Conservation (phyloP, 1,140 invertebrate genomes). For the Drosophila kikkawai region DNA sequence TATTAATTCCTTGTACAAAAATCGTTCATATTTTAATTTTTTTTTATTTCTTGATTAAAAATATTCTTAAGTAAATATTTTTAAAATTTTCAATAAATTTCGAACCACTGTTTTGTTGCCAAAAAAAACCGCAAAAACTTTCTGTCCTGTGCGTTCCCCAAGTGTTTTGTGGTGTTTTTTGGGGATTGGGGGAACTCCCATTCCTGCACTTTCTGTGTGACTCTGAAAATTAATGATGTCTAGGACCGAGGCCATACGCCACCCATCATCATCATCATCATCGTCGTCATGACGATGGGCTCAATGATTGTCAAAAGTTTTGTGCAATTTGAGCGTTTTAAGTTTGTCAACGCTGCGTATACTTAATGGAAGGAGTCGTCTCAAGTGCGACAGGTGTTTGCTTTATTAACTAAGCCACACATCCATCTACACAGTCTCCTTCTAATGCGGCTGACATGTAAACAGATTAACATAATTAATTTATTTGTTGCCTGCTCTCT, state of each 20-base stretch:
- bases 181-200: not conserved
- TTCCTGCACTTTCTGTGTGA: conserved; percentile 3
- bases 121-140: conserved; percentile 55
- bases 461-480: conserved; percentile 83
- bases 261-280: conserved; percentile 7
- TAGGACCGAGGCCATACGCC: conserved; percentile 39
- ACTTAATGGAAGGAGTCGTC: conserved; percentile 18
- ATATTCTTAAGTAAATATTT: not conserved
- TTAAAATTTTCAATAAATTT: not conserved
- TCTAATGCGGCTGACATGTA: conserved; percentile 63
- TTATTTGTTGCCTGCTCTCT: conserved; percentile 58
- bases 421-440: not conserved
- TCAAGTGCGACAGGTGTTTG: conserved; percentile 75
- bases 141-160: conserved; percentile 48
- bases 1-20: too few species aligned
- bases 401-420: conserved; percentile 64
- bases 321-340: conserved; percentile 54
- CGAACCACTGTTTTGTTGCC: conserved; percentile 43
- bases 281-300: conserved; percentile 33
- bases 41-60: not conserved
- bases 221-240: conserved; percentile 68
- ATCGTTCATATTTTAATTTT: fast-evolving
- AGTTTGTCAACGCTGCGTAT: conserved; percentile 55
- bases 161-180: conserved; percentile 67
- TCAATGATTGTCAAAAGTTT: conserved; percentile 53